Evolutionary conservation across 2,113 vertebrate species (phyloP), one percentile per base, ranked within the genome.

Genomic region (Alligator mississippiensis): DNA sequence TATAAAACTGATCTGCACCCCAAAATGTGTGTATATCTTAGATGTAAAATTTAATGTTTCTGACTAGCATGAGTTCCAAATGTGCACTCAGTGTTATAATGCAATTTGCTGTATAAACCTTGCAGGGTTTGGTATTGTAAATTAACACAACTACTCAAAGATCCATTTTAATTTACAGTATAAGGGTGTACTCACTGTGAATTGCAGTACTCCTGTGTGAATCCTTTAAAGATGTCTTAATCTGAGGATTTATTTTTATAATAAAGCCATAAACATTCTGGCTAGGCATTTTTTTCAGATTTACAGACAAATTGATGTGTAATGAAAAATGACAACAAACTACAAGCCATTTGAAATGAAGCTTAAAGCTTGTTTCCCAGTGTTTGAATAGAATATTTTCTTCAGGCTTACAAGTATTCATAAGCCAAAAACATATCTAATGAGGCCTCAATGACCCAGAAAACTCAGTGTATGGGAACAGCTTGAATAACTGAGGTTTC

Each of bases 371-470:
- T 92, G 85, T 89, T 92, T 92, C 82, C 80, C 90, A 84, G 81
- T 57, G 62, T 96, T 96, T 92, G 74, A 77, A 84, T 11, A 85
- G 89, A 95, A 93, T 93, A 93, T n/a, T 90, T 94, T 92, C 77
- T 96, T 92, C 80, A 90, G 84, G 95, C 84, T 97, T 96, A 96
- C 84, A 90, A 92, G 89, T 66, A 95, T 92, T 96, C 95, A 76
- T 91, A 94, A 91, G 87, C 80, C 1, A 4, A 91, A 94, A 93
- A 94, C 94, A 96, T 96, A 90, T 15, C 80, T 96, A 96, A 96
- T 96, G 92, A 97, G 90, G 84, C 93, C 93, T 86, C 72, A 54
- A 93, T 90, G 96, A 96, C 94, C 97, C 96, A 97, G 93, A 97
- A 97, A 96, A 94, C 18, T 54, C 80, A 72, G 70, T 57, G 66